A percentile compares a stretch with the other conserved stretches of the same genome.
Conservation (phyloP, 2,888 invertebrate species). For the Hyalella azteca region DNA sequence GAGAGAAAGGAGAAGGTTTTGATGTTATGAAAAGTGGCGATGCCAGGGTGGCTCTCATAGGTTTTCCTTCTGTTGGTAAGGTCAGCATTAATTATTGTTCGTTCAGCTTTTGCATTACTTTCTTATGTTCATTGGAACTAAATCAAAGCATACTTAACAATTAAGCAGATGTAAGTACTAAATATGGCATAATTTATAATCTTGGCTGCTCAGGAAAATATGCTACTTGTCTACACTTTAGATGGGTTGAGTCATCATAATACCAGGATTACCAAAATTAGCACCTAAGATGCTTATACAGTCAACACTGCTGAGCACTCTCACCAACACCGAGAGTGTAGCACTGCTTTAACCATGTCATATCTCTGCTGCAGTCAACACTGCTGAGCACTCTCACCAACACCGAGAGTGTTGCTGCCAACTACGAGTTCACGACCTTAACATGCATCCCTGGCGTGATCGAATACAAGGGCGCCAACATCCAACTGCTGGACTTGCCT, state of each 20-base stretch:
- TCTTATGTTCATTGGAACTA: too few relatives aligned
- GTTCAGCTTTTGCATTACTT: not conserved
- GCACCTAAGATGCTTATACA: slow-evolving; percentile 61
- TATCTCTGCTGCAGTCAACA: slow-evolving; percentile 90
- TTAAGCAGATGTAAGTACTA: too few relatives aligned
- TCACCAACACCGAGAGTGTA: slow-evolving; percentile 96
- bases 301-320: slow-evolving; percentile 92
- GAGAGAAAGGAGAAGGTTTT: slow-evolving; percentile 95
- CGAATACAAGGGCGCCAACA: slow-evolving; percentile 97
- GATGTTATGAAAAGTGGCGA: slow-evolving; percentile 99
- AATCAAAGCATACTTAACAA: too few relatives aligned
- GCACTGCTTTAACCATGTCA: slow-evolving; percentile 59
- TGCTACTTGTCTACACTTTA: not conserved
- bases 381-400: slow-evolving; percentile 91
- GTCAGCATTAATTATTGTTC: too few relatives aligned
- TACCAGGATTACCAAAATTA: not conserved
- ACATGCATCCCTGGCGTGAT: slow-evolving; percentile 99
- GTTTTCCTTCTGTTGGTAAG: slow-evolving; percentile 98
- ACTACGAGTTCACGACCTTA: slow-evolving; percentile 97
- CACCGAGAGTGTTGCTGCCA: slow-evolving; percentile 95
- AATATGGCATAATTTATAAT: slow-evolving; percentile 19
- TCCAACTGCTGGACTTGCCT: slow-evolving; percentile 96
- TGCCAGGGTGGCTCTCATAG: slow-evolving; percentile 95
- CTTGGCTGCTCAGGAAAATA: slow-evolving; percentile 42
- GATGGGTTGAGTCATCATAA: too few relatives aligned